Conservation (phyloP, 2,888 invertebrate genomes). For the Cryptus viduatorius region DNA sequence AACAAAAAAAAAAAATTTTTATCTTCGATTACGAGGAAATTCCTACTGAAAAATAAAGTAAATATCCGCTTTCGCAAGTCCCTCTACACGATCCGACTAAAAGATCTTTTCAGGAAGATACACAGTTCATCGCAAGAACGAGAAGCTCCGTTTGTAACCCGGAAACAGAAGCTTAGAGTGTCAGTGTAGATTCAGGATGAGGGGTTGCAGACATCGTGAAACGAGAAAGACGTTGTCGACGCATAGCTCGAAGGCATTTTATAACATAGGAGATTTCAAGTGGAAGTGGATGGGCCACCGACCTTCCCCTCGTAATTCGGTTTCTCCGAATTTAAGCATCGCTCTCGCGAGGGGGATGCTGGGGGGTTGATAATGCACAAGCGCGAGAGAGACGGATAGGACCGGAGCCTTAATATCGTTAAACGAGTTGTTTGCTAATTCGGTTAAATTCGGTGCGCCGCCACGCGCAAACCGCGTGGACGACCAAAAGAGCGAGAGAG, state of each 20-base stretch:
- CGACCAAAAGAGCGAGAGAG: conserved; percentile 66
- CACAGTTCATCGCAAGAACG: neutral
- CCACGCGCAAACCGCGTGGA: conserved; percentile 74
- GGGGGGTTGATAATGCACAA: conserved; percentile 6
- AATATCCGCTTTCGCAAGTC: neutral
- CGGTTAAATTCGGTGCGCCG: conserved; percentile 80
- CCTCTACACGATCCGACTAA: neutral
- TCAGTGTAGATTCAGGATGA: neutral
- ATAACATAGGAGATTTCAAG: conserved; percentile 30
- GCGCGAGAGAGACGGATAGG: conserved; percentile 26
- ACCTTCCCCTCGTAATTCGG: conserved; percentile 78
- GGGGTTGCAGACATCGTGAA: conserved; percentile 13
- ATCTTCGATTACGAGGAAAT: too few relatives aligned
- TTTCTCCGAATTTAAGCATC: conserved; percentile 83
- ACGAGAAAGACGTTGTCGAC: conserved; percentile 2
- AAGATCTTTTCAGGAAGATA: neutral
- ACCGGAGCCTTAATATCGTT: conserved; percentile 82
- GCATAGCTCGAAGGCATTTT: conserved; percentile 45
- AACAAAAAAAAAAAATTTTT: too few relatives aligned
- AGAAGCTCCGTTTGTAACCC: neutral
- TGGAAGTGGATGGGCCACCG: conserved; percentile 26
- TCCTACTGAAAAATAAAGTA: too few relatives aligned
- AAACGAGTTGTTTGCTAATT: conserved; percentile 85
- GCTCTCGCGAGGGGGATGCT: conserved; percentile 65
- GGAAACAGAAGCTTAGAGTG: conserved; percentile 24